Evolutionary conservation across 2,888 invertebrate species (phyloP), one percentile per base, ranked within the genome.

Genomic region (Chymomyza procnemis): DNA sequence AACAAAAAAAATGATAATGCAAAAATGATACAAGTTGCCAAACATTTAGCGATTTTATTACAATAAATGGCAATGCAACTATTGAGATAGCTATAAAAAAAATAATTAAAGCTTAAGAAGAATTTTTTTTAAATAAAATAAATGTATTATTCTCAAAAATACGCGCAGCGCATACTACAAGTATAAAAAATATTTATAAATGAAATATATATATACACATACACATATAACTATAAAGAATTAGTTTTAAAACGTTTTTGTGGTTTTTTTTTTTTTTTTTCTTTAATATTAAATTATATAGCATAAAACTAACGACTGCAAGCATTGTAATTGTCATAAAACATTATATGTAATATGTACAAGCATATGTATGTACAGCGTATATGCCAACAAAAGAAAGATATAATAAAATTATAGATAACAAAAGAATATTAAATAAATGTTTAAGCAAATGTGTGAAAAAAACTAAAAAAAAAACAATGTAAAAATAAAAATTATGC

Each of bases 241-340:
- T 6, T 48, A 18, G 41, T 3, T 19, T 21, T 64, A 63, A 21
- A 60, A 26, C 54, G 61, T 63, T 57, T 61, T 63, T 57, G 57
- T 63, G 50, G 57, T 64, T 9, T 61, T 6, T 56, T 54, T 52
- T 61, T 63, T 73, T 70, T 66, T 71, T 30, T 12, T 41, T 12
- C 12, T 68, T 78, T 69, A 47, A 12, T 64, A 55, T 74, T 74
- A 71, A 57, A 68, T 68, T 71, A 74, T 68, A 57, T 48, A 19
- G 67, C 78, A 60, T 71, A 56, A 63, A 68, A 74, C 75, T 77
- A 76, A 77, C 75, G 84, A 84, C 81, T 79, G 79, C 76, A 74
- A 75, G 69, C 74, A 79, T 80, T 68, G 82, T 84, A 69, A 70
- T 71, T 74, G 61, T 55, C 18, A 64, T 58, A 74, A 71, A 67